Conservation (phyloP, 2,888 invertebrate genomes). For the Agrilus cyanescens region DNA sequence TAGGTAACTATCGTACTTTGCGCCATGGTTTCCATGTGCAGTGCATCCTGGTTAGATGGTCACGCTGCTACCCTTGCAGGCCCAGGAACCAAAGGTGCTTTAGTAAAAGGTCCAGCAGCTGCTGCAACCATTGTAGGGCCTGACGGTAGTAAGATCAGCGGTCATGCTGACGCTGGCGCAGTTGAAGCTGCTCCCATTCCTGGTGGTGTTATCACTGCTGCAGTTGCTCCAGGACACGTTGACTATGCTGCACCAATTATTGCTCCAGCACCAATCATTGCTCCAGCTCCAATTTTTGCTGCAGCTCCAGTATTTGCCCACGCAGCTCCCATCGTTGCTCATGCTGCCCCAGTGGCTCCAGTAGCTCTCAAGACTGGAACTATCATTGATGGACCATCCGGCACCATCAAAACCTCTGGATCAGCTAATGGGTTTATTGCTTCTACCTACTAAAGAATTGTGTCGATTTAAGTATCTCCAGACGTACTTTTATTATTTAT, state of each 20-base stretch:
- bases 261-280: slow-evolving; percentile 6
- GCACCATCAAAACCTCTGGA: slow-evolving; percentile 7
- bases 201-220: slow-evolving; percentile 18
- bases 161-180: slow-evolving; percentile 28
- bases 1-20: slow-evolving; percentile 1
- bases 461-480: too few relatives aligned
- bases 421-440: slow-evolving; percentile 5
- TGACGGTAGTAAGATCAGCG: slow-evolving; percentile 34
- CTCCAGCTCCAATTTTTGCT: slow-evolving; percentile 8
- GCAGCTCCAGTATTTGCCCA: slow-evolving; percentile 3
- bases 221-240: slow-evolving; percentile 16
- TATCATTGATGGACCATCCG: slow-evolving; percentile 10
- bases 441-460: not conserved
- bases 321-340: slow-evolving; percentile 5
- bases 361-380: slow-evolving; percentile 4
- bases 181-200: slow-evolving; percentile 18
- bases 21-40: slow-evolving; percentile 6
- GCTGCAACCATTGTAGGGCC: slow-evolving; percentile 16
- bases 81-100: slow-evolving; percentile 12
- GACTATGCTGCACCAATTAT: slow-evolving; percentile 11
- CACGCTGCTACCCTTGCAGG: slow-evolving; percentile 15
- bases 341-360: slow-evolving; percentile 5
- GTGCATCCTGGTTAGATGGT: slow-evolving; percentile 8
- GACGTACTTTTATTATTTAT: too few relatives aligned
- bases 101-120: slow-evolving; percentile 16